These are phyloP conservation scores for Perca flavescens DNA, from an alignment of 2,113 vertebrate genomes.

Conservation along the genomic window DNA sequence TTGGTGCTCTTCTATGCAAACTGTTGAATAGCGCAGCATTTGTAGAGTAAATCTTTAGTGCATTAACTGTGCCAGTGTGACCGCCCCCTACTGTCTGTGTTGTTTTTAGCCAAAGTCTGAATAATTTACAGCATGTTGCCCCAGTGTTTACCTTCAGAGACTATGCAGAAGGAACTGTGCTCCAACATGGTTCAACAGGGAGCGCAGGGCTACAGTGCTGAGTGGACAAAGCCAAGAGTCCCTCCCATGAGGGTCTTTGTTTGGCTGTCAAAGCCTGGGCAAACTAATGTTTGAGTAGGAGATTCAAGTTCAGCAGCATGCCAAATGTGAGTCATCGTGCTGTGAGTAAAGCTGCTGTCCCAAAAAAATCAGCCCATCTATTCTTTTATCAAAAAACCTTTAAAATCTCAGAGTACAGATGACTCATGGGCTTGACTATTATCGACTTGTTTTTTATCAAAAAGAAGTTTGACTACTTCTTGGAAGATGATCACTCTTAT, in stretches of 20 bases:
- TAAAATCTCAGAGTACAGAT: slow-evolving; percentile 9
- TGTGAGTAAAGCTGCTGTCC: slow-evolving; percentile 38
- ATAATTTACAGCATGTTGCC: slow-evolving; percentile 77
- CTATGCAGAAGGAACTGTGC: slow-evolving; percentile 62
- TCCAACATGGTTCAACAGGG: slow-evolving; percentile 47
- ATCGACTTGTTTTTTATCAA: slow-evolving; percentile 13
- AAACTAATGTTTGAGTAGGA: slow-evolving; percentile 71
- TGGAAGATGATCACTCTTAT: slow-evolving; percentile 3
- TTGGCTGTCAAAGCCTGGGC: slow-evolving; percentile 50
- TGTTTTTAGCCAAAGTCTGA: slow-evolving; percentile 58
- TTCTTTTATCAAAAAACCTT: slow-evolving; percentile 17
- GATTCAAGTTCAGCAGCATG: slow-evolving; percentile 62
- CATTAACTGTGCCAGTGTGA: slow-evolving; percentile 25
- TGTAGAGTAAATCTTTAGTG: slow-evolving; percentile 61
- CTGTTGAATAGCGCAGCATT: slow-evolving; percentile 57
- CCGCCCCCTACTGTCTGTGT: slow-evolving; percentile 55
- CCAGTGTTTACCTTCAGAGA: slow-evolving; percentile 72
- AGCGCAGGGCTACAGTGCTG: slow-evolving; percentile 56
- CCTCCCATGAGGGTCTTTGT: slow-evolving; percentile 68
- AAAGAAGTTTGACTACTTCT: slow-evolving; percentile 11
- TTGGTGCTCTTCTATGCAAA: slow-evolving; percentile 37
- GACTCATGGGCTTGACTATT: neutral
- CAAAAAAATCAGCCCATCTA: slow-evolving; percentile 6
- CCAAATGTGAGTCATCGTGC: slow-evolving; percentile 71
- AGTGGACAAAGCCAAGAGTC: slow-evolving; percentile 69